A percentile compares a stretch with the other conserved stretches of the same genome.
phyloP scores from a whole-genome alignment of 2,888 invertebrate species.

The Falcaria lacertinaria region DNA sequence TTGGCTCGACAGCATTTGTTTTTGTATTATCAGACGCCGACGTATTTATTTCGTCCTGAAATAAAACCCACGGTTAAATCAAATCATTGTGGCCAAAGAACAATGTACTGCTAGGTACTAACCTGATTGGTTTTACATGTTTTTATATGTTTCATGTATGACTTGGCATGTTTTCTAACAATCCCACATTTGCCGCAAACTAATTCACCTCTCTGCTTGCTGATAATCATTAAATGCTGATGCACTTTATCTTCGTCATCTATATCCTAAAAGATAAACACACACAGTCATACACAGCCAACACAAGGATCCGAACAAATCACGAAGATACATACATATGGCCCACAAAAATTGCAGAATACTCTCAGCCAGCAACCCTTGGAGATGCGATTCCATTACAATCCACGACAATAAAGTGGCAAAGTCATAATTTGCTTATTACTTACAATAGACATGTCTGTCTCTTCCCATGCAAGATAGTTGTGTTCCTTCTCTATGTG shows the following conservation, averaged over 20 bases:
- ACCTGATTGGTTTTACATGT: constrained; percentile 25
- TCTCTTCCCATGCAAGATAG: constrained; percentile 39
- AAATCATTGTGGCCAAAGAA: too few relatives aligned
- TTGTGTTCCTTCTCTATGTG: constrained; percentile 33
- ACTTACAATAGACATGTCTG: constrained; percentile 73
- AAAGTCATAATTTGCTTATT: constrained; percentile 1
- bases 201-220: constrained; percentile 19
- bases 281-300: too few relatives aligned
- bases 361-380: too few relatives aligned
- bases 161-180: constrained; percentile 30
- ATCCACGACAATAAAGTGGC: not conserved
- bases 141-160: constrained; percentile 31
- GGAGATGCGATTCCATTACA: too few relatives aligned
- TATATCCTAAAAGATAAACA: constrained; percentile 33
- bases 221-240: constrained; percentile 24
- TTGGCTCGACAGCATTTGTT: not conserved
- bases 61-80: not conserved
- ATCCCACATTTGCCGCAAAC: constrained; percentile 35
- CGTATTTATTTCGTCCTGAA: not conserved
- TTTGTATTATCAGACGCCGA: not conserved
- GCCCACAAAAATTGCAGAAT: too few relatives aligned
- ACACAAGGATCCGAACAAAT: too few relatives aligned
- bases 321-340: too few relatives aligned
- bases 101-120: too few relatives aligned
- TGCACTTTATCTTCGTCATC: constrained; percentile 19